These are phyloP conservation scores for Poeciliopsis presidionis DNA, from an alignment of 2,797 vertebrate species.

Conservation along the genomic window DNA sequence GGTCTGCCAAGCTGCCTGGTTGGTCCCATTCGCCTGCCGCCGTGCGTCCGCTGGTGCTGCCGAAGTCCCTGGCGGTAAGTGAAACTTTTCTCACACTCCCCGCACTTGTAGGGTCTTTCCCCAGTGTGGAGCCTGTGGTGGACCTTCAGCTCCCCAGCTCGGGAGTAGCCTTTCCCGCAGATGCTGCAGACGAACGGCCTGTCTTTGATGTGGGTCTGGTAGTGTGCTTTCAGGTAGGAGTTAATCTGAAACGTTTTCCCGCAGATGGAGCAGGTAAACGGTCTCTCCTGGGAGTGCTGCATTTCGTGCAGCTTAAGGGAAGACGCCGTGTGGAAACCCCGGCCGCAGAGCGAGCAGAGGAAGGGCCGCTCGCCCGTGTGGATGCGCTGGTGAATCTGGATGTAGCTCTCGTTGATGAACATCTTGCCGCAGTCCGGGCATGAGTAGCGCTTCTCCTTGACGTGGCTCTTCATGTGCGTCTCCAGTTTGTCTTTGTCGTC, in stretches of 20 bases:
- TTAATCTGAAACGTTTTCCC: constrained; percentile 73
- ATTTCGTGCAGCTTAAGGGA: constrained; percentile 75
- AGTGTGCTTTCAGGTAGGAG: constrained; percentile 72
- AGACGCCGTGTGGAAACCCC: constrained; percentile 67
- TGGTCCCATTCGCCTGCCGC: constrained; percentile 66
- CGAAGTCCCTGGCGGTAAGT: constrained; percentile 76
- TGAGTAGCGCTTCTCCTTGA: constrained; percentile 72
- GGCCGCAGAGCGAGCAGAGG: constrained; percentile 72
- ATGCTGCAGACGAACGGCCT: constrained; percentile 68
- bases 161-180: constrained; percentile 75
- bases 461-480: constrained; percentile 69
- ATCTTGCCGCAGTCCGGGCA: constrained; percentile 76
- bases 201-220: constrained; percentile 74
- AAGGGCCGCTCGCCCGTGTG: constrained; percentile 72
- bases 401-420: constrained; percentile 75
- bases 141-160: constrained; percentile 74
- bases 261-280: constrained; percentile 68
- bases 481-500: constrained; percentile 61
- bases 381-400: constrained; percentile 73
- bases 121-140: constrained; percentile 76
- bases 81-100: constrained; percentile 74
- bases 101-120: constrained; percentile 72
- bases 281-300: constrained; percentile 70
- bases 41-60: constrained; percentile 74
- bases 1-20: constrained; percentile 74